Conservation (phyloP, 2,888 invertebrate species). For the Brassicogethes aeneus region DNA sequence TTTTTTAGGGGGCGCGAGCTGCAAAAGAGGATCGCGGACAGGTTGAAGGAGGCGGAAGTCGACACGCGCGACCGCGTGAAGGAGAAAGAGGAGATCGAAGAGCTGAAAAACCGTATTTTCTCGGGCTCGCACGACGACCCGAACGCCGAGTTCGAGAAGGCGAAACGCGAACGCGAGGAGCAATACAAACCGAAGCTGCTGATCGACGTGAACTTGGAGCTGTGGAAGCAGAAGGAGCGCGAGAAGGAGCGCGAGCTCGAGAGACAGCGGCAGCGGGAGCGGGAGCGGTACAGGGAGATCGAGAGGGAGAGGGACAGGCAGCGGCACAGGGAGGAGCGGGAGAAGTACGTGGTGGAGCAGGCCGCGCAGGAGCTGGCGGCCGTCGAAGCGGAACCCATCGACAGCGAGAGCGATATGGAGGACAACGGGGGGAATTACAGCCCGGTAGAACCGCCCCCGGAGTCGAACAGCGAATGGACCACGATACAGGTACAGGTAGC, state of each 20-base stretch:
- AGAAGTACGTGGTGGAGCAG: slow-evolving; percentile 47
- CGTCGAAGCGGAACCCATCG: slow-evolving; percentile 64
- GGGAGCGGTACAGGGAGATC: slow-evolving; percentile 83
- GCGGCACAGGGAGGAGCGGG: slow-evolving; percentile 35
- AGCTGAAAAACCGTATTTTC: slow-evolving; percentile 69
- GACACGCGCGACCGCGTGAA: slow-evolving; percentile 85
- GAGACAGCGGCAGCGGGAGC: slow-evolving; percentile 51
- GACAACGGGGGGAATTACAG: slow-evolving; percentile 36
- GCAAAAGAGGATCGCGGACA: slow-evolving; percentile 79
- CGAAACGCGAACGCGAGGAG: slow-evolving; percentile 68
- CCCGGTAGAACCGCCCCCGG: slow-evolving; percentile 31
- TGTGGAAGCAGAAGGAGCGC: slow-evolving; percentile 51
- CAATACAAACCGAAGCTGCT: slow-evolving; percentile 76
- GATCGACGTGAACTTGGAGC: slow-evolving; percentile 58
- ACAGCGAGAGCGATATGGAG: slow-evolving; percentile 54
- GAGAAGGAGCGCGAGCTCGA: slow-evolving; percentile 47
- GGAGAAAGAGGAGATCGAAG: slow-evolving; percentile 82
- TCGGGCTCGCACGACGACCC: slow-evolving; percentile 58
- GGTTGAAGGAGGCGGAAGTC: slow-evolving; percentile 87
- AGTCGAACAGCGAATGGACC: no score
- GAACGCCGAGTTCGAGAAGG: slow-evolving; percentile 56
- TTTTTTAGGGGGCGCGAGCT: slow-evolving; percentile 73
- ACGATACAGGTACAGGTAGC: no score
- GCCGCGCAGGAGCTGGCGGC: slow-evolving; percentile 54
- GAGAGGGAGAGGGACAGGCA: slow-evolving; percentile 49